phyloP scores from a whole-genome alignment of 2,888 invertebrate genomes.

The Andrena flavipes region DNA sequence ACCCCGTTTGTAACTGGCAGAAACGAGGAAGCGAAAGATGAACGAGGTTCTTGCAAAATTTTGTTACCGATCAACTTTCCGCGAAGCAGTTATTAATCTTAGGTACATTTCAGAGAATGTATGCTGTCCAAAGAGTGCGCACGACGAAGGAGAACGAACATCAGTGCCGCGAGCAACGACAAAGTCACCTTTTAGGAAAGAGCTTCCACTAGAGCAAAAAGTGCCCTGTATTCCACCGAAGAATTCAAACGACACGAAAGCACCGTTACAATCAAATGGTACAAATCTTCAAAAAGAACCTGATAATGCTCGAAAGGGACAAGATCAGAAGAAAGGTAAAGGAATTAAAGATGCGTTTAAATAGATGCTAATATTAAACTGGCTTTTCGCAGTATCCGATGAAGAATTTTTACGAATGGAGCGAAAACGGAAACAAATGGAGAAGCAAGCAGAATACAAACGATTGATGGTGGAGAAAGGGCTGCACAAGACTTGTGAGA shows the following conservation, averaged over 20 bases:
- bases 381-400: conserved; percentile 26
- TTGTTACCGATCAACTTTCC: background rate
- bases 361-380: background rate
- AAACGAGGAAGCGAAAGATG: background rate
- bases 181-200: background rate
- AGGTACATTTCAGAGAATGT: conserved; percentile 7
- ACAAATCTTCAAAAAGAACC: background rate
- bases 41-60: conserved; percentile 8
- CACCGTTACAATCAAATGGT: background rate
- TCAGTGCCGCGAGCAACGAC: background rate
- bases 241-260: background rate
- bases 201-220: background rate
- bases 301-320: background rate
- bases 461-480: conserved; percentile 67
- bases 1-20: background rate
- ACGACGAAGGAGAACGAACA: background rate
- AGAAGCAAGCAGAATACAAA: conserved; percentile 75
- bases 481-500: conserved; percentile 5
- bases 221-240: background rate
- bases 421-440: conserved; percentile 74
- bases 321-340: conserved; percentile 30
- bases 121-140: background rate
- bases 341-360: background rate
- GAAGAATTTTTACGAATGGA: conserved; percentile 68
- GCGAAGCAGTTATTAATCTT: background rate